phyloP scores from a whole-genome alignment of 2,113 vertebrate genomes.

The Gymnarchus niloticus region DNA sequence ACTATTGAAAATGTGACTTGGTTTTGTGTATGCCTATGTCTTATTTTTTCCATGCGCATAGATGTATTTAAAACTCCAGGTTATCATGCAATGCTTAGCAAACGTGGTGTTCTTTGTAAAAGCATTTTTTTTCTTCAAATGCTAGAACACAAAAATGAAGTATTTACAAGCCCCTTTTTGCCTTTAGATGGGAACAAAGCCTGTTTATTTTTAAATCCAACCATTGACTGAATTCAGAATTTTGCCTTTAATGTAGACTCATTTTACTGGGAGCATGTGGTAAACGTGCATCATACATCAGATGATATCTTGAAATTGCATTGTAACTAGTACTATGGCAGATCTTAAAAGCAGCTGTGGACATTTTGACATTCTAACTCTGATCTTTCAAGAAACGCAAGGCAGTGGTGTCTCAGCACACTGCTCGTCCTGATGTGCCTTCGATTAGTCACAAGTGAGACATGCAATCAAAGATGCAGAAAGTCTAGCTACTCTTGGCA shows the following conservation, averaged over 20 bases:
- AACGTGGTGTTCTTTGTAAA: constrained; percentile 14
- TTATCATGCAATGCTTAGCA: not conserved
- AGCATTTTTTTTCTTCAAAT: constrained; percentile 1
- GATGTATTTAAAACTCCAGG: not conserved
- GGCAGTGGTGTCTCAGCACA: not conserved
- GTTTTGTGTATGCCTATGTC: constrained; percentile 6
- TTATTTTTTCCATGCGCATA: not conserved
- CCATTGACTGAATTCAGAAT: not conserved
- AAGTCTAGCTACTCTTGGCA: not conserved
- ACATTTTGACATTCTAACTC: not conserved
- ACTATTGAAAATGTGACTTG: constrained; percentile 15
- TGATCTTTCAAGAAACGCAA: not conserved
- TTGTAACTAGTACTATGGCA: not conserved
- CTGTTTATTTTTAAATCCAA: not conserved
- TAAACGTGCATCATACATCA: constrained; percentile 15
- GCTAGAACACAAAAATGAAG: constrained; percentile 2
- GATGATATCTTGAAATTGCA: not conserved
- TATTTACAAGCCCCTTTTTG: constrained; percentile 10
- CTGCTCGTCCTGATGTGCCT: constrained; percentile 5
- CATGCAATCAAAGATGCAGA: not conserved
- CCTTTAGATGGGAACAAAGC: constrained; percentile 8
- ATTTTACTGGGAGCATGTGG: not conserved
- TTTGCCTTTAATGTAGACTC: not conserved
- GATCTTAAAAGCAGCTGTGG: not conserved
- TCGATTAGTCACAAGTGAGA: not conserved